Evolutionary conservation across 2,888 invertebrate genomes (phyloP), one percentile per base, ranked within the genome.

Genomic region (Caenorhabditis sp.): DNA sequence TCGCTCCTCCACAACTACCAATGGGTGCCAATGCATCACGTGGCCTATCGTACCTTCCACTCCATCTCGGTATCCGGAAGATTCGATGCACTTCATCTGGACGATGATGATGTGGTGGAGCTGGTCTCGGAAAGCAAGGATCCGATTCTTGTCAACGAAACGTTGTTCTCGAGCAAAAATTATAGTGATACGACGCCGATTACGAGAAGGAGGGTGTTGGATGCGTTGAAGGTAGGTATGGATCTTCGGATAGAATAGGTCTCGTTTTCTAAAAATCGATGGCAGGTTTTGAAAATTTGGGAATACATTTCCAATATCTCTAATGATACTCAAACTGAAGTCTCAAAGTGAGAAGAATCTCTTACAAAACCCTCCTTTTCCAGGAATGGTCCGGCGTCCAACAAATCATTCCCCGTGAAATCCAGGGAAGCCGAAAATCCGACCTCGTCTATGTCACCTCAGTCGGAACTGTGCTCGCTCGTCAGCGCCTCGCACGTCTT

Each of bases 1-100:
- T 16, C 73, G 0, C 51, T 85, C 2, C 19, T 69, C 8, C 35
- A 44, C n/a, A 61, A 24, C 12, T 19, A 51, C 10, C 76, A 80
- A 59, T 85, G 85, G 85, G 41, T 54, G 2, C 70, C 81, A 1
- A n/a, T 85, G 4, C 79, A 82, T 49, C 76, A 77, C 28, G 85
- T 86, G 31, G 87, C 89, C n/a, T 88, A 85, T 61, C 86, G 86
- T 66, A 82, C 89, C 2, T 86, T 86, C 59, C 88, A 87, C 63
- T 74, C 85, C 8, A 59, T 89, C 10, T 82, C 88, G 0, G 77
- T 89, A 0, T 85, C 86, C 24, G 88, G 87, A 10, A 54, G 85
- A 6, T 87, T 88, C 56, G 85, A 87, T 51, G 74, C 86, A 1
- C 61, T 88, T 19, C 83, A 69, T 63, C 19, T 86, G 38, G 41